phyloP scores from a whole-genome alignment of 2,113 vertebrate genomes.

The Vimba vimba region DNA sequence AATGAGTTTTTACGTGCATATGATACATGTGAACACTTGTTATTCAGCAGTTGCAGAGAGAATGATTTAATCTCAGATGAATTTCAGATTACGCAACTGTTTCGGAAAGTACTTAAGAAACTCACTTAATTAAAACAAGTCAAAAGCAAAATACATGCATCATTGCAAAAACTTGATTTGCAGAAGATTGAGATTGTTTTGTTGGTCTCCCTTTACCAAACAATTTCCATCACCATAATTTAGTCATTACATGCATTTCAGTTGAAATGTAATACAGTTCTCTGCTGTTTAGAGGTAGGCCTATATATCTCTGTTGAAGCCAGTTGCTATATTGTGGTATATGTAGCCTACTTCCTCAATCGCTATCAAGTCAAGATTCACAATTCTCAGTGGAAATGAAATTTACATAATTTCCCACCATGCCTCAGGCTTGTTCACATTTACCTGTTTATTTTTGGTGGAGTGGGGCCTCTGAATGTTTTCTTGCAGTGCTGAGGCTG shows the following conservation, averaged over 20 bases:
- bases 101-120: background rate
- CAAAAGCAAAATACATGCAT: too few species aligned
- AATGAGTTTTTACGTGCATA: too few species aligned
- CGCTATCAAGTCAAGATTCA: background rate
- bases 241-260: background rate
- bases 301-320: background rate
- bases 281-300: background rate
- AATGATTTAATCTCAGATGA: background rate
- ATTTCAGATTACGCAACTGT: background rate
- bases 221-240: background rate
- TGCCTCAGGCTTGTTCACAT: conserved; percentile 30
- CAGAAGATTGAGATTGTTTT: background rate
- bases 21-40: background rate
- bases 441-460: conserved; percentile 44
- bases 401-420: conserved; percentile 44
- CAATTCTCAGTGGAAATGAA: background rate
- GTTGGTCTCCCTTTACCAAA: background rate
- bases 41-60: background rate
- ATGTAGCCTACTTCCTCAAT: background rate
- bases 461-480: background rate
- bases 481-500: background rate
- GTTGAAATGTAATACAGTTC: background rate
- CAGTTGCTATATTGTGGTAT: background rate
- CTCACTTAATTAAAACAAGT: background rate
- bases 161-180: too few species aligned